Evolutionary conservation across 2,113 vertebrate species (phyloP).

Genomic region (Paramormyrops kingsleyae): DNA sequence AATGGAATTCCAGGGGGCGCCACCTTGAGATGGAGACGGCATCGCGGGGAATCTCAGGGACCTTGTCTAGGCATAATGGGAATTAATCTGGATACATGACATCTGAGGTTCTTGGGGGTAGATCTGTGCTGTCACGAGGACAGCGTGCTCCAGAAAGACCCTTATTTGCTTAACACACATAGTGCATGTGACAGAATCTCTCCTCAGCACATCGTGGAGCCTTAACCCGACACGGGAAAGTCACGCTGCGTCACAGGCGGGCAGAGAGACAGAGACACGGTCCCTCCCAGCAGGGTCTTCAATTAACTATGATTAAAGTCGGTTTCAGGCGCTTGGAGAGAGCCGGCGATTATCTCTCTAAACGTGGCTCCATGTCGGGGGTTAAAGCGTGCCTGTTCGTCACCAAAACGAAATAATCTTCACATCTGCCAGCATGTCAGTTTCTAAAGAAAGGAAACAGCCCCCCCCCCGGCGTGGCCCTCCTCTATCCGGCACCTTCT

Average conservation of each 20-base stretch:
- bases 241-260: conserved; percentile 46
- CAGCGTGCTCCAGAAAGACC: neutral
- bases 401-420: neutral
- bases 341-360: conserved; percentile 25
- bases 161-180: neutral
- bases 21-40: no score
- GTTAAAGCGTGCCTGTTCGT: neutral
- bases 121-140: neutral
- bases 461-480: neutral
- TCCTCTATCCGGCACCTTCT: neutral
- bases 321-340: conserved; percentile 29
- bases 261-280: conserved; percentile 35
- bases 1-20: neutral
- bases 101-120: neutral
- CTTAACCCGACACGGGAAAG: conserved; percentile 42
- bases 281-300: conserved; percentile 41
- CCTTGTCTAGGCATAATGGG: neutral
- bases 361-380: neutral
- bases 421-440: neutral
- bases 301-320: conserved; percentile 54
- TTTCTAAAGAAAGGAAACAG: neutral
- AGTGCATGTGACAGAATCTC: neutral
- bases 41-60: neutral
- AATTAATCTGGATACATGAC: neutral
- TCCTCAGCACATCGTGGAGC: conserved; percentile 17